Evolutionary conservation across 2,888 invertebrate species (phyloP), one percentile per base, ranked within the genome.

Genomic region (Acleris emargana): DNA sequence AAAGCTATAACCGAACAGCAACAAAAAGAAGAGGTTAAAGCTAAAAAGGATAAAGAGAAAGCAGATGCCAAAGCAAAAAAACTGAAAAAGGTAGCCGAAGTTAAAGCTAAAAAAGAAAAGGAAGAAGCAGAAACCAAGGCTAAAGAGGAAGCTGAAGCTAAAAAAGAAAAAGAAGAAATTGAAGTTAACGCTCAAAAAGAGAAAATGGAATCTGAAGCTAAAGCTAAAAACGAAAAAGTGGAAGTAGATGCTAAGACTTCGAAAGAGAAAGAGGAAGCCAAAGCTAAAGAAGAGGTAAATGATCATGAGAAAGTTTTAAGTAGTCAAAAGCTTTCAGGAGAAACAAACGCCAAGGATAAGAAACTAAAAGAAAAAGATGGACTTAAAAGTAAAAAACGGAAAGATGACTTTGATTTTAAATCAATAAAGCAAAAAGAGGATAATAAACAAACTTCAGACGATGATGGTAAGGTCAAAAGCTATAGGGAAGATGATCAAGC

Each of bases 221-320:
- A 70, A 70, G 67, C 51, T 50, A 55, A 42, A 9, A 42, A 43
- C 16, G 45, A 52, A 5, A 47, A 51, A 6, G 63, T 64, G 20
- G 54, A 58, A 16, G 51, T 32, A 58, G 22, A 51, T 32, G 38
- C 22, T 20, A 11, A 61, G 64, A 64, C 76, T 63, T 53, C n/a
- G 22, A 53, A 55, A 55, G 67, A 72, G 50, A 67, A 71, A 38
- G 69, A 78, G 45, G 68, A 71, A 60, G 68, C 18, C 17, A 28
- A 47, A 1, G 20, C 17, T 3, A 52, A 53, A 17, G 22, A 68
- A 59, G 64, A 63, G 51, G 60, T 52, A 52, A 71, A 71, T 67
- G 52, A 70, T 18, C 70, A 75, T 49, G 71, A 74, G 67, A 53
- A 22, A 13, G 64, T 55, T n/a, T 25, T 38, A 11, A 64, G 20